Evolutionary conservation across 37 sponge, comb jelly and placozoan genomes (phyloP), one percentile per base, ranked within the genome.

Genomic region (Beroe forskalii): DNA sequence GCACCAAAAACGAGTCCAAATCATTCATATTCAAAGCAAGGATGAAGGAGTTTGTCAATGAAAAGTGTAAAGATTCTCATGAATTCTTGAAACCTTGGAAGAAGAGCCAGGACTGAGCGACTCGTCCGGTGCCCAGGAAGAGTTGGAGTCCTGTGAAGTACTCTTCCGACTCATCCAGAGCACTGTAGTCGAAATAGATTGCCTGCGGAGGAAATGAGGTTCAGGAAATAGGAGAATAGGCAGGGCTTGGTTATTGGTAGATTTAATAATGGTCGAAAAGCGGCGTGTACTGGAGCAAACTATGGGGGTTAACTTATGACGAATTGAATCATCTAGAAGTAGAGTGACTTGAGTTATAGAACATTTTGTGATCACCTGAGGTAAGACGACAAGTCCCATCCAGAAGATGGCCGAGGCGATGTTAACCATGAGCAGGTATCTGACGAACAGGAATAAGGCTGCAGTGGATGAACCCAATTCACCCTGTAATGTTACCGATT

Each of bases 381-480:
- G 86, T 8, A 80, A 22, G 2, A 80, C 86, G 48, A 80, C 86
- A 25, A 80, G 30, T 22, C 55, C 86, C 14, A 80, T 25, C 86
- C 86, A 80, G 55, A 80, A 44, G 44, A 80, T 25, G 27, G 86
- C 86, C 3, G 86, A 80, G 0, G 28, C 55, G 23, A 80, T 80
- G 55, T 80, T 80, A 1, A 80, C 35, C 86, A 80, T 80, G 55
- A 80, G 86, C 38, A 80, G 86, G 55, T 80, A 80, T 43, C 86
- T 3, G 9, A 80, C 86, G 20, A 80, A 80, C 27, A 80, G 44
- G 35, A 80, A 80, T n/a, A 80, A 48, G 31, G 86, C 55, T 9
- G 86, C 86, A 6, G 86, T 80, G 2, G 86, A 80, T 41, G 86
- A 80, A 28, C 86, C 86, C 23, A 80, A 48, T 23, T 80, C 86